Evolutionary conservation across 2,888 invertebrate species (phyloP), one percentile per base, ranked within the genome.

Genomic region (Protophormia terraenovae): DNA sequence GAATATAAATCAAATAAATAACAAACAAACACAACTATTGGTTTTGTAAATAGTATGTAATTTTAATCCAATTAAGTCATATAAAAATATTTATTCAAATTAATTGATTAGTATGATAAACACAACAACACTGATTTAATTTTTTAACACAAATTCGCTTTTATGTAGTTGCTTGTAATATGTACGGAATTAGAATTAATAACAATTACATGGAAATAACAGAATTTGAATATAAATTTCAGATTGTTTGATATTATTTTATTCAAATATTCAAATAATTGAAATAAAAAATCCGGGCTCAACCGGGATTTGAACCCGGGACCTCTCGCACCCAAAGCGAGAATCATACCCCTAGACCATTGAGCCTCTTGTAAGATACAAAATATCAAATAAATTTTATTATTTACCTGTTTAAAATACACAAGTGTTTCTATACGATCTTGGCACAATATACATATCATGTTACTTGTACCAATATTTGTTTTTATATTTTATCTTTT

Each of bases 251-350:
- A n/a, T n/a, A n/a, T n/a, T n/a, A n/a, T n/a, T n/a, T n/a, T n/a
- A n/a, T n/a, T n/a, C n/a, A n/a, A n/a, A n/a, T n/a, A n/a, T n/a
- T n/a, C n/a, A 45, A 58, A 16, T 5, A 8, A 27, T 27, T 4
- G 58, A 86, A 87, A 89, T 88, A 89, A 88, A 86, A 69, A 41
- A 62, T 5, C n/a, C 24, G 94, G 94, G 94, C 94, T 93, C 93
- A 94, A 93, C 94, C 94, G 94, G 94, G 94, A 94, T 93, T 94
- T 93, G 94, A 94, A 94, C 94, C 94, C 94, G 94, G 94, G 94
- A 94, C 94, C 94, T 94, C 94, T 94, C 94, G 94, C 94, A 94
- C 94, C 94, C 94, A 93, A 94, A 94, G 94, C 94, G 94, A 94
- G 93, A 93, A 94, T 94, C 94, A 94, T 94, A 93, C 94, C 94